phyloP scores from a whole-genome alignment of 2,113 vertebrate genomes.

The Zapus hudsonius region DNA sequence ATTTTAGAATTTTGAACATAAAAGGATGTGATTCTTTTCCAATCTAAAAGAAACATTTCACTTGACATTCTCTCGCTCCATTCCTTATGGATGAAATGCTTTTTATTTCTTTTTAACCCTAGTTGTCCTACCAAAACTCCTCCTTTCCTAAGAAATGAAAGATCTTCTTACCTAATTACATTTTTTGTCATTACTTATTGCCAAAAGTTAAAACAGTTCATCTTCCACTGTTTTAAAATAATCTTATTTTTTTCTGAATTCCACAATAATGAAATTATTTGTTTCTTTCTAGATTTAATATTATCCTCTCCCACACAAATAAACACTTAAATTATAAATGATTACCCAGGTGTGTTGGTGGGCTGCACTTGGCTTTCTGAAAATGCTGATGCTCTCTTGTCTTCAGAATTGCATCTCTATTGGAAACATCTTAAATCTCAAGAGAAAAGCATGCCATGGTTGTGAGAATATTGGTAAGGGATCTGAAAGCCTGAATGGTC shows the following conservation, averaged over 20 bases:
- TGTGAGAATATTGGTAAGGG: background rate
- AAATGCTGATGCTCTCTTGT: background rate
- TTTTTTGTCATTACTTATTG: background rate
- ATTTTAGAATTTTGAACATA: conserved; percentile 29
- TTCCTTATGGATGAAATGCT: background rate
- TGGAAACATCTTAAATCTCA: background rate
- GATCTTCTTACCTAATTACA: background rate
- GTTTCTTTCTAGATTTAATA: conserved; percentile 1
- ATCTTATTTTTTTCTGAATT: background rate
- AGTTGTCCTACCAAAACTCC: background rate
- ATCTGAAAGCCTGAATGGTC: background rate
- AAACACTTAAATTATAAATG: background rate
- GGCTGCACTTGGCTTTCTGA: background rate
- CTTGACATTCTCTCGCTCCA: background rate
- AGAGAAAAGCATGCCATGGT: background rate
- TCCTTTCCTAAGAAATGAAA: conserved; percentile 13
- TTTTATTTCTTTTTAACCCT: too few species aligned
- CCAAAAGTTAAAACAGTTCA: background rate
- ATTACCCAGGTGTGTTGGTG: background rate
- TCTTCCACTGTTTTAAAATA: background rate
- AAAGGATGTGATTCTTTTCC: background rate
- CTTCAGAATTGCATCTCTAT: background rate
- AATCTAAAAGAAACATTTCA: background rate
- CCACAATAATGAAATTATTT: background rate
- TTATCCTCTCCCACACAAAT: background rate